Base-by-base conservation (phyloP, 2,113 vertebrate species). In the Xiphophorus couchianus region DNA sequence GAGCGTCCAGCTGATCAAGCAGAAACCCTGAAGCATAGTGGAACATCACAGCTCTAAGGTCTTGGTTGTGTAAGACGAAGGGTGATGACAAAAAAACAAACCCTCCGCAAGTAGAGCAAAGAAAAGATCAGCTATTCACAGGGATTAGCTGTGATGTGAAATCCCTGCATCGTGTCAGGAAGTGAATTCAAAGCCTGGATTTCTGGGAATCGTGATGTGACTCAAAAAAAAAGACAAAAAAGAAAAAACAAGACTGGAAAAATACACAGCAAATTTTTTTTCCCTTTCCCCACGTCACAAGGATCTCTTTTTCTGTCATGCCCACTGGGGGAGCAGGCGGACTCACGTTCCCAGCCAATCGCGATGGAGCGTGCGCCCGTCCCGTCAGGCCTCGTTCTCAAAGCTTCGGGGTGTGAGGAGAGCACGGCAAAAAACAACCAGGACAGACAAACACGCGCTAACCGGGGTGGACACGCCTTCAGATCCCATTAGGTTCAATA, bases 381-480 rank as follows among this genome's bases (percentile, higher is more conserved):
- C 63, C 63, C 62, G 70, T 62, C 17, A 30, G 35, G 81, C 82
- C 62, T 28, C 29, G 4, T 37, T 64, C 42, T 77, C 64, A 76
- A 74, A 85, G 80, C 85, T 80, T 70, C 73, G 84, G 88, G 84
- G 82, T 83, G 84, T 76, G 85, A 88, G 86, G 44, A 58, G 58
- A 86, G 88, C 31, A 73, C 66, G 85, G 74, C 54, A 74, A 77
- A 88, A 77, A 90, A 90, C 90, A 92, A 83, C 58, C 79, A 83
- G 84, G 87, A 83, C 88, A 86, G 27, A 84, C 71, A 71, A 17
- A 75, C 77, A 89, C 76, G 86, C 28, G 72, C 63, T 92, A 91
- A 93, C 84, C 44, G 83, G 71, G 86, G 89, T 92, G 86, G 93
- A 93, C 93, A 93, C 77, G 86, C 89, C 80, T 91, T 93, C 93